Conservation (phyloP, 2,888 invertebrate genomes). For the Leistus spinibarbis region DNA sequence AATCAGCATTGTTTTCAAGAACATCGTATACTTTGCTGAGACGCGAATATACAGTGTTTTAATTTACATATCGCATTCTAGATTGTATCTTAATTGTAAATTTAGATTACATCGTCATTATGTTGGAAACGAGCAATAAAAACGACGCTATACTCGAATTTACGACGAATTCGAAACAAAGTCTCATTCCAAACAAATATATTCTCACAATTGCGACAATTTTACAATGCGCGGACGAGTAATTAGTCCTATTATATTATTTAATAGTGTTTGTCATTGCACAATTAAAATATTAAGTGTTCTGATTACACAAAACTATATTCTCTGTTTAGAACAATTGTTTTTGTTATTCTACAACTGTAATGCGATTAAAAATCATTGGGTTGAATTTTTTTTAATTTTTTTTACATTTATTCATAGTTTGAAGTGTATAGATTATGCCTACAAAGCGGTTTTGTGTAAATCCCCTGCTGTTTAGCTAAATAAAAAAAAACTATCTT, state of each 20-base stretch:
- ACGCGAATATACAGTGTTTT: conserved; percentile 13
- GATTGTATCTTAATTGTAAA: conserved; percentile 31
- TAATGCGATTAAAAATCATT: no score
- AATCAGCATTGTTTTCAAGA: neutral
- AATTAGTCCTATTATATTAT: neutral
- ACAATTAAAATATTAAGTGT: no score
- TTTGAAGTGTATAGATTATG: no score
- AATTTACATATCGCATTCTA: conserved; percentile 31
- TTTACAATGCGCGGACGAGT: neutral
- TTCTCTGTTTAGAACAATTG: no score
- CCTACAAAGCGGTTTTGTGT: no score
- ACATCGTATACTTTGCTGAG: neutral
- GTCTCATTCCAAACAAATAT: neutral
- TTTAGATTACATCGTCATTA: conserved; percentile 33
- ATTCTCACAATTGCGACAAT: neutral
- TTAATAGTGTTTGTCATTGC: neutral
- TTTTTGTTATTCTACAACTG: no score
- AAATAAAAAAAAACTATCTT: no score
- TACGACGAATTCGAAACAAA: neutral
- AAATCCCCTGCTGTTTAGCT: no score
- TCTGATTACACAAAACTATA: no score
- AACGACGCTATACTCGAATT: neutral
- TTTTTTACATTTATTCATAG: no score
- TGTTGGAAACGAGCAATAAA: conserved; percentile 4
- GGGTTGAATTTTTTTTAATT: no score